Conservation (phyloP, 2,888 invertebrate species). For the Cerceris ruficornis region DNA sequence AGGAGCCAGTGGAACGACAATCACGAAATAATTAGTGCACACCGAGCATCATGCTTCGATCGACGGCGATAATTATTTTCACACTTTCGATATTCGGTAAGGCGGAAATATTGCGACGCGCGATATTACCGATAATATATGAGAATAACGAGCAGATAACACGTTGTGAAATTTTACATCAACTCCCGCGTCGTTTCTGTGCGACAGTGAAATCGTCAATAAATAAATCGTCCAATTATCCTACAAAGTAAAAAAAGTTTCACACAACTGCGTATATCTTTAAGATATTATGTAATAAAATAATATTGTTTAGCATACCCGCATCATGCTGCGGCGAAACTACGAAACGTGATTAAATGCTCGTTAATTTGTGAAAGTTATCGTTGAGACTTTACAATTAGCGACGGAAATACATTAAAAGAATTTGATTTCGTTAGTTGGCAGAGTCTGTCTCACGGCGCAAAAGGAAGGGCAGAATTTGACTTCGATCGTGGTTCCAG, state of each 20-base stretch:
- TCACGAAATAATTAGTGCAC: neutral
- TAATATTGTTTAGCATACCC: too few relatives aligned
- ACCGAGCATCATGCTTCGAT: conserved; percentile 30
- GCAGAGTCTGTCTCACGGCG: neutral
- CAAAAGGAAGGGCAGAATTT: conserved; percentile 4
- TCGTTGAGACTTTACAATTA: neutral
- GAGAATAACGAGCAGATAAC: neutral
- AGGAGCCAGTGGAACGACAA: neutral
- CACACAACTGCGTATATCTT: too few relatives aligned
- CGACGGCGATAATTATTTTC: conserved; percentile 25
- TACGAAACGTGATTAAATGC: too few relatives aligned
- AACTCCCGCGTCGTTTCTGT: neutral
- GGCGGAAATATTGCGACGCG: conserved; percentile 2
- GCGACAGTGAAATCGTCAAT: too few relatives aligned
- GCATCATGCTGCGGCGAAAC: too few relatives aligned
- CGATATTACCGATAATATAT: neutral
- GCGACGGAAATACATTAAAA: neutral
- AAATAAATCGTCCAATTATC: too few relatives aligned
- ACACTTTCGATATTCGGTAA: conserved; percentile 45
- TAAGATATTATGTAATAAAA: too few relatives aligned
- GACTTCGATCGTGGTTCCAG: neutral
- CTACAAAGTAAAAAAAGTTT: too few relatives aligned
- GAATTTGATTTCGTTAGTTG: conserved; percentile 11
- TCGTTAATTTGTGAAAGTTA: too few relatives aligned
- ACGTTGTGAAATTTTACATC: neutral